A percentile compares a stretch with the other conserved stretches of the same genome.
Evolutionary conservation across 2,797 vertebrate species (phyloP).

Genomic region (Pseudochromis fuscus): DNA sequence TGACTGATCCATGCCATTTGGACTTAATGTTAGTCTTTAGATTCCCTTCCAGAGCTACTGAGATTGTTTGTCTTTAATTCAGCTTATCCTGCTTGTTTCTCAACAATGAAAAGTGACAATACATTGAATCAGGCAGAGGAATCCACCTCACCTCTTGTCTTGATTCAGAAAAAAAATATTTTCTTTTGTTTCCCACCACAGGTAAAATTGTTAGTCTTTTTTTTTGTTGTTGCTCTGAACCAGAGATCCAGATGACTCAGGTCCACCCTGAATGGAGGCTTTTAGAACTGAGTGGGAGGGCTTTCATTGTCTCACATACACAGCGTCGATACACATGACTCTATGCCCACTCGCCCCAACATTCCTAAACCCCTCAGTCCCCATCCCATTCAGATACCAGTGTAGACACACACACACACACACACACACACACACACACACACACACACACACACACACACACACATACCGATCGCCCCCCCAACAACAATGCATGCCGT

Average conservation of each 20-base stretch:
- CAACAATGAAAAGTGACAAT: background rate
- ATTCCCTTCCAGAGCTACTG: background rate
- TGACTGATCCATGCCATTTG: background rate
- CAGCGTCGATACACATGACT: slow-evolving; percentile 46
- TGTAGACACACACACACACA: slow-evolving; percentile 33
- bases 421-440: slow-evolving; percentile 32
- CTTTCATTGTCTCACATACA: slow-evolving; percentile 68
- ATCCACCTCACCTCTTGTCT: background rate
- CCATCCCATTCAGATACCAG: slow-evolving; percentile 41
- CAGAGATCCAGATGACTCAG: slow-evolving; percentile 67
- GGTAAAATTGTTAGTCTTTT: slow-evolving; percentile 5
- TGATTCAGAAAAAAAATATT: background rate
- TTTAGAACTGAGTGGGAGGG: slow-evolving; percentile 68
- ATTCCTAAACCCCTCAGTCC: slow-evolving; percentile 67
- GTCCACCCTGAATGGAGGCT: slow-evolving; percentile 73
- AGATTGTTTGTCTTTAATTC: background rate
- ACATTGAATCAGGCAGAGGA: background rate
- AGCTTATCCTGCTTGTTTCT: background rate
- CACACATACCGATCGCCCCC: slow-evolving; percentile 40
- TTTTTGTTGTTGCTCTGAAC: no score
- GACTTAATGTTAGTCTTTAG: background rate
- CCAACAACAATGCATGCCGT: slow-evolving; percentile 70
- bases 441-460: slow-evolving; percentile 35
- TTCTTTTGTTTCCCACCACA: slow-evolving; percentile 13
- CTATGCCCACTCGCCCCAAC: slow-evolving; percentile 56